Percentiles rank a stretch among this genome's conserved stretches.
These are phyloP conservation scores for Ditylenchus weischeri DNA, from an alignment of 2,888 invertebrate genomes.

Conservation along the genomic window DNA sequence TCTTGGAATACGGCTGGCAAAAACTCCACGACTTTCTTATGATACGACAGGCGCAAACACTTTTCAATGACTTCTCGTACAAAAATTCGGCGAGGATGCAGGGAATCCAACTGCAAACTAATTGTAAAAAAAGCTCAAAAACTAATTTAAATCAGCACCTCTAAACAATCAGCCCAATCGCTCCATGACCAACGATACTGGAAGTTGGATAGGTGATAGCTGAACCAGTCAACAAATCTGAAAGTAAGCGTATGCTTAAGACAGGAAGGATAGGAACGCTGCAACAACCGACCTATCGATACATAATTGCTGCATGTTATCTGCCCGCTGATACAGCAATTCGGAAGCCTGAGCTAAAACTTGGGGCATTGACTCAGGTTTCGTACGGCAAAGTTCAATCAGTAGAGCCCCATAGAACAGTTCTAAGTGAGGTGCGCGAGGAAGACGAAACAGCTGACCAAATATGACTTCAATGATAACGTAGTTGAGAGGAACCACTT, in stretches of 20 bases:
- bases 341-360: slow-evolving; percentile 90
- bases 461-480: slow-evolving; percentile 81
- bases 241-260: slow-evolving; percentile 67
- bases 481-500: slow-evolving; percentile 89
- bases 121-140: background rate
- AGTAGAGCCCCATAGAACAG: slow-evolving; percentile 89
- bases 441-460: slow-evolving; percentile 86
- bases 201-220: slow-evolving; percentile 96
- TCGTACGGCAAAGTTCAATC: slow-evolving; percentile 92
- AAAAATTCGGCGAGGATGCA: slow-evolving; percentile 87
- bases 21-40: slow-evolving; percentile 86
- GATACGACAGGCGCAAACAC: slow-evolving; percentile 85
- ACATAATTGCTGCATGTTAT: slow-evolving; percentile 92
- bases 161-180: slow-evolving; percentile 62
- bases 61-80: slow-evolving; percentile 85
- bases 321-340: slow-evolving; percentile 88
- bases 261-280: too few species aligned
- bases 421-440: slow-evolving; percentile 77
- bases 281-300: slow-evolving; percentile 73
- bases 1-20: slow-evolving; percentile 81
- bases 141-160: slow-evolving; percentile 23
- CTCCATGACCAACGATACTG: slow-evolving; percentile 97
- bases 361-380: slow-evolving; percentile 94
- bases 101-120: slow-evolving; percentile 37
- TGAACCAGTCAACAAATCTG: slow-evolving; percentile 92